Evolutionary conservation across 1,140 invertebrate species (phyloP).

Genomic region (Camponotus pennsylvanicus): DNA sequence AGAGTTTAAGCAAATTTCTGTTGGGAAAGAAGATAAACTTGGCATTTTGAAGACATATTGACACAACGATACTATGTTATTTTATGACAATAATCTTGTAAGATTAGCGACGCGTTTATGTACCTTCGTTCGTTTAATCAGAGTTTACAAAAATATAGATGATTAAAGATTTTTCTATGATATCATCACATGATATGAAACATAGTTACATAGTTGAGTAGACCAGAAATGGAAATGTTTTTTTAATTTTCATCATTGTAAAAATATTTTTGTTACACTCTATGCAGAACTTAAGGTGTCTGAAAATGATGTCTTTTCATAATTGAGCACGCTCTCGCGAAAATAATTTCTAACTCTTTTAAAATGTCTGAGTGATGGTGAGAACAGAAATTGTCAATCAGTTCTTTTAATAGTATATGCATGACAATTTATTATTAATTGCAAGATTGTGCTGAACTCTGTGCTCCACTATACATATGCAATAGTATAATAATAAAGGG

Average conservation of each 20-base stretch:
- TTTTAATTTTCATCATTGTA: constrained; percentile 15
- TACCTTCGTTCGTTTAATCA: constrained; percentile 20
- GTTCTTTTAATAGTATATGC: constrained; percentile 30
- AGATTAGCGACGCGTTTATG: constrained; percentile 17
- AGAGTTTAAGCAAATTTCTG: not conserved
- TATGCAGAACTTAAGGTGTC: not conserved
- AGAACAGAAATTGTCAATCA: not conserved
- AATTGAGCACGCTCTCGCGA: not conserved
- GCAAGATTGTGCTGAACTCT: constrained; percentile 16
- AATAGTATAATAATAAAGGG: not conserved
- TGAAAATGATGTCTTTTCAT: not conserved
- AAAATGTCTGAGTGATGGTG: not conserved
- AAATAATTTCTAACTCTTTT: constrained; percentile 6
- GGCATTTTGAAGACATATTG: not conserved
- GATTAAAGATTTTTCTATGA: constrained; percentile 1
- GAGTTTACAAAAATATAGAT: constrained; percentile 29
- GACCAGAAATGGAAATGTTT: not conserved
- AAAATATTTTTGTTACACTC: constrained; percentile 13
- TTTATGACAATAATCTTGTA: constrained; percentile 44
- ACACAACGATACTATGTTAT: not conserved
- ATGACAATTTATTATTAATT: constrained; percentile 34
- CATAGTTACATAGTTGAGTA: constrained; percentile 35
- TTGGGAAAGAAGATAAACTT: not conserved
- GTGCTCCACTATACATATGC: constrained; percentile 12
- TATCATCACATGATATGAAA: constrained; percentile 22